A percentile compares a stretch with the other conserved stretches of the same genome.
phyloP scores from a whole-genome alignment of 2,113 vertebrate genomes.

The Chionis minor region DNA sequence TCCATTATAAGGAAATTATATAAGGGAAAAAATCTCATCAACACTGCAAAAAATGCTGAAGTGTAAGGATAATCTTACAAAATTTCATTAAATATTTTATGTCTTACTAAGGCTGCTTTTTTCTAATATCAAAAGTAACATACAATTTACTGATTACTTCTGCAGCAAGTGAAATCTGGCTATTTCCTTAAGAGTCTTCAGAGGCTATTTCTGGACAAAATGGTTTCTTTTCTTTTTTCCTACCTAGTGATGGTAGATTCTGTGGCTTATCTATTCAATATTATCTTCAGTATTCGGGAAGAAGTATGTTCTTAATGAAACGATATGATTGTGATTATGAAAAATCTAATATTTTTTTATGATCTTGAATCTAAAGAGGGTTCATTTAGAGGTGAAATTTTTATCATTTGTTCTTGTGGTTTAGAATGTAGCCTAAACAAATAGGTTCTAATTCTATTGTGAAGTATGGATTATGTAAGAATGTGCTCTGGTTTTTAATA shows the following conservation, averaged over 20 bases:
- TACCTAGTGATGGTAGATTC: background rate
- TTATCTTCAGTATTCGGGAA: background rate
- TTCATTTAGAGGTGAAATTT: background rate
- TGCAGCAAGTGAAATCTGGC: conserved; percentile 4
- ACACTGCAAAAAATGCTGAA: background rate
- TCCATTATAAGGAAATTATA: background rate
- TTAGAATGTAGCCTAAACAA: background rate
- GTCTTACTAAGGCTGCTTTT: conserved; percentile 13
- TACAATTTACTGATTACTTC: conserved; percentile 49
- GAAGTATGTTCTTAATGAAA: background rate
- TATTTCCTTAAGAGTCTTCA: conserved; percentile 20
- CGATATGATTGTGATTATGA: background rate
- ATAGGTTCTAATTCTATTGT: background rate
- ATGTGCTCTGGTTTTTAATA: background rate
- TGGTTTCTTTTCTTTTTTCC: background rate
- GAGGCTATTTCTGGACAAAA: conserved; percentile 18
- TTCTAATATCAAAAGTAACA: conserved; percentile 22
- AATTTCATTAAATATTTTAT: conserved; percentile 53
- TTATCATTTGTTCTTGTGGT: background rate
- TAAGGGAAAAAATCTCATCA: background rate
- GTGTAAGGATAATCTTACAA: conserved; percentile 9
- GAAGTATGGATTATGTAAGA: background rate
- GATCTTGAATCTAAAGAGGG: background rate
- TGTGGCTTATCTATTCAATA: background rate
- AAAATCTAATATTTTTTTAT: background rate